Evolutionary conservation across 1,140 invertebrate species (phyloP), one percentile per base, ranked within the genome.

Genomic region (Heliconius eleuchia): DNA sequence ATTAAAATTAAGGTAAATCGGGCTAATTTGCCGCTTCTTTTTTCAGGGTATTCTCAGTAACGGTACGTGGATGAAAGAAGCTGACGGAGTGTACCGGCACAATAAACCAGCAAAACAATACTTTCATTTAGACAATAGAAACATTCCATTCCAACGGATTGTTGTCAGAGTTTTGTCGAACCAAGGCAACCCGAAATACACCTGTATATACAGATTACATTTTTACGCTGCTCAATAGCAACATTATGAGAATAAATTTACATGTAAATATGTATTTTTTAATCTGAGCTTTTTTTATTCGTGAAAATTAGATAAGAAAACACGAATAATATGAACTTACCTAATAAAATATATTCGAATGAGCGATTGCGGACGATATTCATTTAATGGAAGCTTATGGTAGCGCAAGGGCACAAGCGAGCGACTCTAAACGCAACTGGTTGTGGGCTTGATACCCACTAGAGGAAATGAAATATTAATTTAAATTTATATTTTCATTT

Each of bases 121-220:
- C 84, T 94, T 85, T 75, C 71, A 80, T 77, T 79, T 90, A 30
- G 77, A 78, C 81, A 79, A 83, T 57, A 86, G 71, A 80, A 84
- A 81, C 50, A 60, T 74, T 34, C 73, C 82, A 39, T 82, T 89
- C 39, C 87, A 90, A 81, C 83, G 83, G 74, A 81, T 93, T 71
- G 84, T 89, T 57, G 87, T 93, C 74, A 83, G 85, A 80, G 86
- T 94, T 46, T 77, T 92, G n/a, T 89, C 91, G 5, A 94, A 94
- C 86, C 89, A 93, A 55, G 93, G 93, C 18, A 94, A 93, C 72
- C 46, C 77, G 3, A 88, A 88, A 76, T 93, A 93, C 76, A 94
- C 93, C 8, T 94, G 93, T 83, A 74, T 94, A 77, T 94, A 94
- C 78, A 88, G 93, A 85, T 77, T 94, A 52, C 88, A 93, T 82